A percentile compares a stretch with the other conserved stretches of the same genome.
Conservation (phyloP, 2,888 invertebrate genomes). For the Temnothorax unifasciatus region DNA sequence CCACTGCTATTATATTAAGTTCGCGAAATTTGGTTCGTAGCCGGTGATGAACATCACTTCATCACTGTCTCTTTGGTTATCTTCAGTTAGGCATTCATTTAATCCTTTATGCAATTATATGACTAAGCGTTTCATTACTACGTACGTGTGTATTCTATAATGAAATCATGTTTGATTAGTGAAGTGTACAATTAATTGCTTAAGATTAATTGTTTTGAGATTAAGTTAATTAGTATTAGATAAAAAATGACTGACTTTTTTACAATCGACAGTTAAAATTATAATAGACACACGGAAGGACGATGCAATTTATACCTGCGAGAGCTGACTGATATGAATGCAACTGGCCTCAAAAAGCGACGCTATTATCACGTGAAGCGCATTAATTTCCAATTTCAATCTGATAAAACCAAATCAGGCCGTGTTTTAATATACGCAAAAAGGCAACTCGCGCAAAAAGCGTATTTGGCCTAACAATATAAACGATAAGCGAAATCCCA, state of each 20-base stretch:
- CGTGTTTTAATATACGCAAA: constrained; percentile 6
- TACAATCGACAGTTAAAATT: neutral
- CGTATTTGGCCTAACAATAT: constrained; percentile 5
- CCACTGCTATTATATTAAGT: constrained; percentile 35
- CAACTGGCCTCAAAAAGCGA: neutral
- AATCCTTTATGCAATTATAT: constrained; percentile 25
- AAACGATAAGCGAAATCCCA: constrained; percentile 22
- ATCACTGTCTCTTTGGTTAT: constrained; percentile 40
- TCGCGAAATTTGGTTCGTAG: constrained; percentile 33
- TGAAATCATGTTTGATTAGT: neutral
- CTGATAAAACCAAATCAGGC: constrained; percentile 32
- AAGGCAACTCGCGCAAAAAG: constrained; percentile 14
- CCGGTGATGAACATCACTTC: constrained; percentile 27
- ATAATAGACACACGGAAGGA: neutral
- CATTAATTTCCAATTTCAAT: constrained; percentile 36
- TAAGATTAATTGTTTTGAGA: neutral
- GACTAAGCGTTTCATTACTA: constrained; percentile 2
- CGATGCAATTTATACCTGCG: neutral
- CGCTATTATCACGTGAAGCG: constrained; percentile 11
- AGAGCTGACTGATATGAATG: neutral
- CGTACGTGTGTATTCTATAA: neutral
- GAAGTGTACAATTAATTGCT: neutral
- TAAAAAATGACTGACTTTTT: neutral
- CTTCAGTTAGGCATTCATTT: constrained; percentile 35
- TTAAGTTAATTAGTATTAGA: neutral